These are phyloP conservation scores for Periophthalmodon schlosseri DNA, from an alignment of 2,113 vertebrate genomes.

Conservation along the genomic window DNA sequence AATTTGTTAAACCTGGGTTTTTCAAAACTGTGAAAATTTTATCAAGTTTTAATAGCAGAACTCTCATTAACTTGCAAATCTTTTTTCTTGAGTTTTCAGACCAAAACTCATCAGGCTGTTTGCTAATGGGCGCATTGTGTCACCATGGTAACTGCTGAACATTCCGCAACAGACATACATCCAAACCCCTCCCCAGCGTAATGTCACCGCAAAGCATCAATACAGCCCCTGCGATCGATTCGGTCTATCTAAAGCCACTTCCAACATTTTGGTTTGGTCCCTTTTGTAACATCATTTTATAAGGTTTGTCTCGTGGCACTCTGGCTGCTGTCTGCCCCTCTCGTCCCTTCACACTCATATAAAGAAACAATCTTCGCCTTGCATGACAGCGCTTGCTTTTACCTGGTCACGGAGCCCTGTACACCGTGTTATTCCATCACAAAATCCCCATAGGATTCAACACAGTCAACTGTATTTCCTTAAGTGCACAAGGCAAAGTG, in stretches of 20 bases:
- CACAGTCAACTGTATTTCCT: constrained; percentile 12
- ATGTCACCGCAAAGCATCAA: not conserved
- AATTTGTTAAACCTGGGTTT: not conserved
- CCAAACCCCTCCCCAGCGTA: too few species aligned
- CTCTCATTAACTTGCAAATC: too few species aligned
- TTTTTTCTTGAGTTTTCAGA: too few species aligned
- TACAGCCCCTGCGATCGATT: constrained; percentile 53
- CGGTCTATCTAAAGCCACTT: constrained; percentile 46
- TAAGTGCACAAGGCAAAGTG: constrained; percentile 15
- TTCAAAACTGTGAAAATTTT: too few species aligned
- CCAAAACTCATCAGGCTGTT: too few species aligned
- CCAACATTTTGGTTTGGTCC: constrained; percentile 55
- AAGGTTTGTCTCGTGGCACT: constrained; percentile 29
- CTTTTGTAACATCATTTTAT: constrained; percentile 34
- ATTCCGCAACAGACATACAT: too few species aligned
- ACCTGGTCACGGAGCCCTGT: constrained; percentile 14
- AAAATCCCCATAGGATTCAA: constrained; percentile 21
- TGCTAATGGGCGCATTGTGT: too few species aligned
- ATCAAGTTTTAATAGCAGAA: too few species aligned
- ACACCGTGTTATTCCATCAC: constrained; percentile 35
- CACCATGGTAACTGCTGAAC: too few species aligned
- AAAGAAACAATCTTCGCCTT: constrained; percentile 22
- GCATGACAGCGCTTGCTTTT: constrained; percentile 22
- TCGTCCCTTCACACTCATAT: constrained; percentile 27
- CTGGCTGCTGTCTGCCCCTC: constrained; percentile 36